Conservation (phyloP, 2,797 vertebrate genomes). For the Remorina albescens region DNA sequence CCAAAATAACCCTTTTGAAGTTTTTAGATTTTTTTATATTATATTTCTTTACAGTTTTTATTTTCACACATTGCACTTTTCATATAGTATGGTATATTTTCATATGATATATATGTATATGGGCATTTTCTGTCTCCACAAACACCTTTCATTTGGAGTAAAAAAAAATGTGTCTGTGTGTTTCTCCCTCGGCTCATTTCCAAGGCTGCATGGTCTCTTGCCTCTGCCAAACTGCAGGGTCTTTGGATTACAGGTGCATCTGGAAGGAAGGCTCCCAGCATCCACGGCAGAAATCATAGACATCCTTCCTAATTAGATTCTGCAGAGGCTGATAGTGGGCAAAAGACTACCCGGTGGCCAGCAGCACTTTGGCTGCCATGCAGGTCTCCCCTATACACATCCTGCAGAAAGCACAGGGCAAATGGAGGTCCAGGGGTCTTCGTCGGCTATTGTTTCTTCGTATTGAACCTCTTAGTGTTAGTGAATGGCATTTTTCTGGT, state of each 20-base stretch:
- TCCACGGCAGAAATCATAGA: slow-evolving; percentile 24
- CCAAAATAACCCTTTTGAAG: not conserved
- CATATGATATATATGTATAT: too few relatives aligned
- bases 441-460: slow-evolving; percentile 53
- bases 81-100: not conserved
- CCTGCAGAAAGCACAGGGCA: slow-evolving; percentile 52
- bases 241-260: slow-evolving; percentile 39
- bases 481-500: slow-evolving; percentile 46
- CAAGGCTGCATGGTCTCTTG: slow-evolving; percentile 5
- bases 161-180: slow-evolving; percentile 2
- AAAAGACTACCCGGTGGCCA: slow-evolving; percentile 33
- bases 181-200: slow-evolving; percentile 10
- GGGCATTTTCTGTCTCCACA: not conserved
- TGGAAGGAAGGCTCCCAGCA: slow-evolving; percentile 32
- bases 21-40: too few relatives aligned
- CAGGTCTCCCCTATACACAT: slow-evolving; percentile 35
- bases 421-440: slow-evolving; percentile 27
- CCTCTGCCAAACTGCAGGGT: slow-evolving; percentile 29
- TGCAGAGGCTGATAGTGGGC: slow-evolving; percentile 53
- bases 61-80: not conserved
- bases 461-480: slow-evolving; percentile 30
- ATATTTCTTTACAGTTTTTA: too few relatives aligned
- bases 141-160: not conserved
- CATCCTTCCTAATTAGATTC: slow-evolving; percentile 66
- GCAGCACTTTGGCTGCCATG: slow-evolving; percentile 44